Evolutionary conservation across 2,888 invertebrate species (phyloP), one percentile per base, ranked within the genome.

Genomic region (Dinocampus coccinellae): DNA sequence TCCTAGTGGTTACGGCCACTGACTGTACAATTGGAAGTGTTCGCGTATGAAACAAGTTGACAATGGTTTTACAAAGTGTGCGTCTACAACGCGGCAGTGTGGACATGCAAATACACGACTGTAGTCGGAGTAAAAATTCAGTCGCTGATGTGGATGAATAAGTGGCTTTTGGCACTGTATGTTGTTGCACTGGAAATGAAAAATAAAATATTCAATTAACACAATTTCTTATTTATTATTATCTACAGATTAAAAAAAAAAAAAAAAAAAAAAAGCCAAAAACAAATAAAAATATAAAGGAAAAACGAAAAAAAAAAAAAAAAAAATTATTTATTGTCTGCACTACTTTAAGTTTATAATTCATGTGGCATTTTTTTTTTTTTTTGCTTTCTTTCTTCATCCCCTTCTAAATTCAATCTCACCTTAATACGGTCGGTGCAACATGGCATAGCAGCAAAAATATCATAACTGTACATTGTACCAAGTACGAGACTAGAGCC

Each of bases 391-490:
- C 34, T 36, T 62, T 26, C n/a, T 33, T 34, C 13, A 3, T 10
- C 4, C 34, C 70, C 11, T 36, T n/a, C 11, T 13, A 16, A 61
- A 26, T 36, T 20, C n/a, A 20, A 10, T 76, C 71, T 73, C 85
- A 97, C 96, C 93, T 95, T 95, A 81, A 97, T 91, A 81, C 98
- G 92, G 85, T 97, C 96, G 84, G 94, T 92, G 89, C 98, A 98
- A 89, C 98, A 99, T 20, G 97, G 97, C 89, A 95, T 95, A 74
- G 98, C 97, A 86, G 98, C 98, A 88, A 99, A 98, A 81, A 99
- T 96, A 89, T 99, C 98, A 86, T 97, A 99, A 73, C 97, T 95
- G 90, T 99, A 99, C 96, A 98, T 97, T 77, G 98, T 97, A 78
- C 98, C 98, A 72, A 98, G 91, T 71, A 98, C 95, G 75, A 98